Evolutionary conservation across 2,888 invertebrate genomes (phyloP).

Genomic region (Fragum sueziense): DNA sequence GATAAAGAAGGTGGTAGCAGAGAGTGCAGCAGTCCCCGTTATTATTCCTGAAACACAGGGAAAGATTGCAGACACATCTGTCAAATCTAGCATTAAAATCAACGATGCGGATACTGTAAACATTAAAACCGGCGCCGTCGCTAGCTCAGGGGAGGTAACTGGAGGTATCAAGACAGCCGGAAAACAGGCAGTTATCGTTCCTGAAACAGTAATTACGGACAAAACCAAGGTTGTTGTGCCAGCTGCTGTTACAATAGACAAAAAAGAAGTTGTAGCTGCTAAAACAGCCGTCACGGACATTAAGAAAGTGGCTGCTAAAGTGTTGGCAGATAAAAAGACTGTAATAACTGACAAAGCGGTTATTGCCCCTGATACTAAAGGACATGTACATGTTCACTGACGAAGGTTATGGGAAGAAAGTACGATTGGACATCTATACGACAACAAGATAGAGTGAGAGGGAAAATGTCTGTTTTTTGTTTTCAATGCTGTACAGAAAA

Average conservation of each 20-base stretch:
- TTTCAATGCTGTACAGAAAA: too few species aligned
- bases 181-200: neutral
- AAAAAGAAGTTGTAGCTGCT: neutral
- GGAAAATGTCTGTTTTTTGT: too few species aligned
- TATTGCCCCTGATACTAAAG: neutral
- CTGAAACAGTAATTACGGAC: neutral
- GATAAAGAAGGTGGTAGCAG: neutral
- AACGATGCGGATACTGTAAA: neutral
- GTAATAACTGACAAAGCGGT: neutral
- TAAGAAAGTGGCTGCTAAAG: neutral
- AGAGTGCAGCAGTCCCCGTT: neutral
- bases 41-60: neutral
- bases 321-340: neutral
- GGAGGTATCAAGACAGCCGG: neutral
- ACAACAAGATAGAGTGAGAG: too few species aligned
- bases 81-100: neutral
- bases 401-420: too few species aligned
- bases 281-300: neutral
- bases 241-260: neutral
- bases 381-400: too few species aligned
- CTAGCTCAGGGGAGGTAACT: neutral
- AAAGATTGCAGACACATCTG: neutral
- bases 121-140: neutral
- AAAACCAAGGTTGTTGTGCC: neutral
- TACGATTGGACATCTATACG: too few species aligned